Conservation (phyloP, 2,797 vertebrate genomes). For the Labroides dimidiatus region DNA sequence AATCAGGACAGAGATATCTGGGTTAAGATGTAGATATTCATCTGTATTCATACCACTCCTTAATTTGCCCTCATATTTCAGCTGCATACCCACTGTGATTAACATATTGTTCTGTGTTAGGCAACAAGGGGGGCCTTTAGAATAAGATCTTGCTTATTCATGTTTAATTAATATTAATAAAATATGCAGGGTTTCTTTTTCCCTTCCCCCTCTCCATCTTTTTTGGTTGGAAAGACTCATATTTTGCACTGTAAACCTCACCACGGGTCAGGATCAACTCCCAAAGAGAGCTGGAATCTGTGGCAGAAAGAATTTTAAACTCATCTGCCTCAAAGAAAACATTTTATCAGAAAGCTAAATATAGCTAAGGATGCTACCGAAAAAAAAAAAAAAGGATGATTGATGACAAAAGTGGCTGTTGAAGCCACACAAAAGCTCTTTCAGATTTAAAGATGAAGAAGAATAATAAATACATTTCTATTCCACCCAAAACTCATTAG, state of each 20-base stretch:
- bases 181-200: conserved; percentile 63
- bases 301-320: conserved; percentile 49
- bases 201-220: conserved; percentile 2
- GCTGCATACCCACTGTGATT: conserved; percentile 57
- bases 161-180: conserved; percentile 80
- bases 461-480: conserved; percentile 50
- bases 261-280: conserved; percentile 63
- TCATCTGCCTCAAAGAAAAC: conserved; percentile 63
- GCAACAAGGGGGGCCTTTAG: conserved; percentile 70
- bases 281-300: conserved; percentile 45
- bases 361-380: conserved; percentile 27
- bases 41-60: conserved; percentile 67
- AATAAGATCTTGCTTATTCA: conserved; percentile 79
- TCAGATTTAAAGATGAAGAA: conserved; percentile 6
- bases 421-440: conserved; percentile 21
- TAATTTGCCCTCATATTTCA: conserved; percentile 66
- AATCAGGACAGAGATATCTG: conserved; percentile 49
- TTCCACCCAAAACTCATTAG: conserved; percentile 47
- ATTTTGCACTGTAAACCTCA: conserved; percentile 50
- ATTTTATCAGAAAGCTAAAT: conserved; percentile 51
- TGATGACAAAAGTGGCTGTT: conserved; percentile 24
- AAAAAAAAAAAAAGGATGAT: conserved; percentile 13
- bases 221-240: conserved; percentile 47
- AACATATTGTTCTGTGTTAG: conserved; percentile 71
- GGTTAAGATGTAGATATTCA: conserved; percentile 55